A percentile compares a stretch with the other conserved stretches of the same genome.
phyloP scores from a whole-genome alignment of 2,113 vertebrate genomes.

The Gopherus evgoodei region DNA sequence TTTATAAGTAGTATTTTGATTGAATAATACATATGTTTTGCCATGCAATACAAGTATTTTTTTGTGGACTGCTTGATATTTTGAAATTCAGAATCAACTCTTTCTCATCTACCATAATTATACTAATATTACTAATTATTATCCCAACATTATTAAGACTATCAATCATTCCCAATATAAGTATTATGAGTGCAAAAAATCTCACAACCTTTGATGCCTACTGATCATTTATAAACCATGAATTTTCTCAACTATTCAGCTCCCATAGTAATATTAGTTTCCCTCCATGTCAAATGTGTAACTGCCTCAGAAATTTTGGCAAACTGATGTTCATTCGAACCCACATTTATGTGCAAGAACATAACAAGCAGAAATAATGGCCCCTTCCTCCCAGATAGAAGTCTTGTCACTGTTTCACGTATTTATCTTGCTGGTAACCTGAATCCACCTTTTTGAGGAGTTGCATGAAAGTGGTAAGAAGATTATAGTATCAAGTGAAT shows the following conservation, averaged over 20 bases:
- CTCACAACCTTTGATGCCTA: neutral
- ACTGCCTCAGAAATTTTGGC: neutral
- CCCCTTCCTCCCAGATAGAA: neutral
- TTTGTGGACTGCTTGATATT: neutral
- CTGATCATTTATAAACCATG: accelerated
- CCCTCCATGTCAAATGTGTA: neutral
- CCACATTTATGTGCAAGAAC: neutral
- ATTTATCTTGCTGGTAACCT: neutral
- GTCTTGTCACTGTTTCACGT: neutral
- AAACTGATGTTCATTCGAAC: neutral
- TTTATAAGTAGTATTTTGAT: too few species aligned
- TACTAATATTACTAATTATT: neutral
- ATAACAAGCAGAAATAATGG: neutral
- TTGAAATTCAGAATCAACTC: neutral
- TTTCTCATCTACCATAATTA: neutral
- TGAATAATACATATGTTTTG: too few species aligned
- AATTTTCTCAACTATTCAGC: neutral
- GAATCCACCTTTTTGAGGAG: neutral
- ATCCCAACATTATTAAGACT: accelerated
- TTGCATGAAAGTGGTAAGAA: neutral
- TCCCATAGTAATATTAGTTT: neutral
- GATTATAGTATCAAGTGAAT: neutral
- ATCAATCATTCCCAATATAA: neutral
- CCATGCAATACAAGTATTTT: neutral
- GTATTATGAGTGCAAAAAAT: neutral